Conservation (phyloP, 2,888 invertebrate genomes). For the Yponomeuta plumbellus region DNA sequence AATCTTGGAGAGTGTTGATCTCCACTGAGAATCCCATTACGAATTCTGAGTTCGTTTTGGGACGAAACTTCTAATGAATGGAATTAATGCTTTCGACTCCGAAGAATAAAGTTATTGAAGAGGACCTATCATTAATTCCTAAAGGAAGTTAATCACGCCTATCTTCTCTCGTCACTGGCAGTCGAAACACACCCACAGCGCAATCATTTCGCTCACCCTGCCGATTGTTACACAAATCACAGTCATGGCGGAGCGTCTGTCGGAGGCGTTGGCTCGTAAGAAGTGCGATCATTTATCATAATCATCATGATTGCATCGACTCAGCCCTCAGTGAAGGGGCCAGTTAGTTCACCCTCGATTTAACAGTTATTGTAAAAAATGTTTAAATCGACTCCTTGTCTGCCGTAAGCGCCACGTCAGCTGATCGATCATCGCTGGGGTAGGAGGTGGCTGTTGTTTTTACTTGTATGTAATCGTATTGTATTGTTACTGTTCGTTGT, state of each 20-base stretch:
- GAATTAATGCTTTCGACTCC: too few species aligned
- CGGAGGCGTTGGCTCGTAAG: conserved; percentile 26
- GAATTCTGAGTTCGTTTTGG: too few species aligned
- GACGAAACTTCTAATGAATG: too few species aligned
- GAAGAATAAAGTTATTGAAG: too few species aligned
- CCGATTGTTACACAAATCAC: conserved; percentile 27
- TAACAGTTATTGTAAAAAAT: conserved; percentile 62
- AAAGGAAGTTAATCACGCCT: too few species aligned
- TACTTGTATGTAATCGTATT: background rate
- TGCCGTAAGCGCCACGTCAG: background rate
- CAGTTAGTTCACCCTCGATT: conserved; percentile 67
- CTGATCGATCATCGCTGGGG: conserved; percentile 5
- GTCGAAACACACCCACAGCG: too few species aligned
- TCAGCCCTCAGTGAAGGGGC: conserved; percentile 55
- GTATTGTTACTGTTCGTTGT: background rate
- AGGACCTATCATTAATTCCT: too few species aligned
- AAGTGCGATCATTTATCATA: conserved; percentile 65
- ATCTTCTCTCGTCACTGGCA: too few species aligned
- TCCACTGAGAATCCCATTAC: too few species aligned
- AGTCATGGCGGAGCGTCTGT: conserved; percentile 22
- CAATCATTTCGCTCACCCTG: conserved; percentile 36
- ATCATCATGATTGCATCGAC: conserved; percentile 70
- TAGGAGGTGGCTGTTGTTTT: background rate
- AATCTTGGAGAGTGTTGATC: too few species aligned
- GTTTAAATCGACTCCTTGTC: background rate